phyloP scores from a whole-genome alignment of 2,888 invertebrate genomes.

The Sepiola atlantica region DNA sequence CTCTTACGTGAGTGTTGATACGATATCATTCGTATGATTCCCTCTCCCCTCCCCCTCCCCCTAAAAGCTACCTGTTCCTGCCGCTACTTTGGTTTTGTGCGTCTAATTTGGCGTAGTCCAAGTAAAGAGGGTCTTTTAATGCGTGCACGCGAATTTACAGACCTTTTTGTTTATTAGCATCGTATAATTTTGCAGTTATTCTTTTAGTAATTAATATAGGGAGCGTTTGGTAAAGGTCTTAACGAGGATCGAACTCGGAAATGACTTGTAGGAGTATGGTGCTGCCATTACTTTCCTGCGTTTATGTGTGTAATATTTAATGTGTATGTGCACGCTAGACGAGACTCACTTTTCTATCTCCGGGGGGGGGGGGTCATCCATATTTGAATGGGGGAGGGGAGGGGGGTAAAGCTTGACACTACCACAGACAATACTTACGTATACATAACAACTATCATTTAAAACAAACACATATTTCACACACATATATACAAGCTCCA shows the following conservation, averaged over 20 bases:
- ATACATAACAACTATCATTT: too few relatives aligned
- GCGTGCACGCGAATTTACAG: neutral
- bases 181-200: neutral
- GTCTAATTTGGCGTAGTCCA: neutral
- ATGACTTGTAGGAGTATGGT: neutral
- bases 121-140: neutral
- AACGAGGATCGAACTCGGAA: neutral
- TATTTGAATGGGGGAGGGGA: neutral
- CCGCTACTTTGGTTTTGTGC: neutral
- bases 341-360: neutral
- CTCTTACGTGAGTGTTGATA: too few relatives aligned
- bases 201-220: neutral
- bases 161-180: neutral
- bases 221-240: neutral
- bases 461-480: neutral
- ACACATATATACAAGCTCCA: neutral
- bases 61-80: neutral
- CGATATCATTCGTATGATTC: too few relatives aligned
- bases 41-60: neutral
- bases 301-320: neutral
- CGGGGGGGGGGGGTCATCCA: neutral
- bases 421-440: too few relatives aligned
- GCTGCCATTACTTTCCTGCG: neutral
- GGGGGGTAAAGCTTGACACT: too few relatives aligned
- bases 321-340: neutral